Evolutionary conservation across 2,113 vertebrate genomes (phyloP).

Genomic region (Sciurus niger): DNA sequence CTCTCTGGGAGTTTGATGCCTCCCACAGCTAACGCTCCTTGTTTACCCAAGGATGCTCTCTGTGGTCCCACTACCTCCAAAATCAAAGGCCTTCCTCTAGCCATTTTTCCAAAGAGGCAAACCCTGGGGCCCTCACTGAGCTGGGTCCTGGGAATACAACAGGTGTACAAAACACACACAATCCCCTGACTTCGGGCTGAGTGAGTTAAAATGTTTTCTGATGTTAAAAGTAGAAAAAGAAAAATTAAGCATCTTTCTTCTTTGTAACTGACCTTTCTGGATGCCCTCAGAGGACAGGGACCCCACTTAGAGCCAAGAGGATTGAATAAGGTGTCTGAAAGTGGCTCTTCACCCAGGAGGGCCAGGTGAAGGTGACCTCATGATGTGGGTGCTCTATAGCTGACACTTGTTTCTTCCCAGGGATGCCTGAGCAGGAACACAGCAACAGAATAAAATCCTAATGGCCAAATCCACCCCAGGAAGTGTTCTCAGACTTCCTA

Average conservation of each 20-base stretch:
- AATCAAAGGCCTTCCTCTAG: neutral
- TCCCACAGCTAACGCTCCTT: neutral
- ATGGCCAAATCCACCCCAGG: neutral
- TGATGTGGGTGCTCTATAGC: neutral
- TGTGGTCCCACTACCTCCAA: neutral
- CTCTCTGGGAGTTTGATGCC: neutral
- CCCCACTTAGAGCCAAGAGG: neutral
- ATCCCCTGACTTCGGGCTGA: neutral
- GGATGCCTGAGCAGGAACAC: neutral
- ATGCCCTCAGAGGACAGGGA: neutral
- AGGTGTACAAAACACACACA: neutral
- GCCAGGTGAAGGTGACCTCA: too few species aligned
- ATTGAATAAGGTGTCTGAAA: neutral
- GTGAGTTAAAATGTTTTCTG: neutral
- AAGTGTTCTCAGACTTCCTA: neutral
- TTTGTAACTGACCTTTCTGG: conserved; percentile 23
- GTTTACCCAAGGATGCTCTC: neutral
- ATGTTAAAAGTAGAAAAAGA: neutral
- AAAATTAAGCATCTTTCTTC: neutral
- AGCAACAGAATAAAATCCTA: neutral
- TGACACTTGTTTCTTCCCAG: neutral
- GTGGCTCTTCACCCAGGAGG: neutral
- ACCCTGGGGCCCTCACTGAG: neutral
- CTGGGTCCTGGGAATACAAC: neutral
- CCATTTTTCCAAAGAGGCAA: neutral